Evolutionary conservation across 2,797 vertebrate genomes (phyloP), one percentile per base, ranked within the genome.

Genomic region (Catharus ustulatus): DNA sequence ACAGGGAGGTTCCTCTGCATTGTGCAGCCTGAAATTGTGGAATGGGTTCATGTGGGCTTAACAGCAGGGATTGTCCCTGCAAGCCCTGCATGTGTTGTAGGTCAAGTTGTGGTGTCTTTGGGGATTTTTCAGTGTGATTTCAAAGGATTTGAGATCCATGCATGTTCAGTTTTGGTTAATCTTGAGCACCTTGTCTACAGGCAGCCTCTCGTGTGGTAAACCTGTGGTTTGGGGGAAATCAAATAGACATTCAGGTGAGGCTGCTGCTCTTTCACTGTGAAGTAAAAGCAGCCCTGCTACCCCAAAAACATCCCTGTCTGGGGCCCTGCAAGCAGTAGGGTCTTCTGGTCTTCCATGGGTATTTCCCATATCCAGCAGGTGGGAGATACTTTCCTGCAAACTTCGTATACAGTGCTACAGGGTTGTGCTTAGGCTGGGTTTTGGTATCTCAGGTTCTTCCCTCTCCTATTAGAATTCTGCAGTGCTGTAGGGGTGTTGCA

Each of bases 61-160:
- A 26, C 3, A 16, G 68, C 68, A n/a, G 20, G 38, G 23, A 27
- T 34, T 45, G 40, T 23, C 58, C 54, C 43, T n/a, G 48, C 11
- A 0, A 66, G 34, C 38, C 38, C 34, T 38, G 22, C 0, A 0
- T 52, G 36, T 24, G 5, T 5, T 32, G 21, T 32, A 23, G 17
- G 27, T 54, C 8, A 14, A 3, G 27, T 68, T 59, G 45, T 54
- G 67, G 34, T 51, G 52, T 51, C 18, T 27, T 62, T 57, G 10
- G 36, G 36, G 29, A 7, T 26, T 36, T 61, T 20, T 38, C 7
- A 1, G 26, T 76, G 7, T 22, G 8, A 40, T 20, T 80, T 78
- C 13, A 43, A 45, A 40, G 46, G 14, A 4, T 63, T 74, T 55
- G n/a, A 52, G 57, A 52, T 63, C 52, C 12, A 4, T 51, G 19